Evolutionary conservation across 2,113 vertebrate genomes (phyloP), one percentile per base, ranked within the genome.

Genomic region (Bucco capensis): DNA sequence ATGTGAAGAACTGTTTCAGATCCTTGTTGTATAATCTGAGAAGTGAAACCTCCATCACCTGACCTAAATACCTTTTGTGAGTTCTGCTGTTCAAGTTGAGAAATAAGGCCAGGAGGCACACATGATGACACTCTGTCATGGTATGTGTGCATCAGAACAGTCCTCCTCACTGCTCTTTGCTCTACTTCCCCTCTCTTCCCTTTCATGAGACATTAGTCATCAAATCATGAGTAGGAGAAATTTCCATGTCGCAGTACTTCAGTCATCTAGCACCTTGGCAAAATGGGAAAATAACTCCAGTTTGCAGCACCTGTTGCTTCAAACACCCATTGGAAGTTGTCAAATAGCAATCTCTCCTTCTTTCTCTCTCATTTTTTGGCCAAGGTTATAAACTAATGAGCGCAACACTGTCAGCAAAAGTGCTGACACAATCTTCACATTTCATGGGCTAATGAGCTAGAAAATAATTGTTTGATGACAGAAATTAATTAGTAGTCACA

Each of bases 401-500:
- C 16, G 1, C 0, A 28, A 86, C 60, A 46, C 33, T 88, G 73
- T 28, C 78, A 92, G 70, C 58, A 93, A 66, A 93, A 96, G 50
- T 73, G 92, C 92, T 96, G 96, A 96, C 83, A 94, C 81, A 38
- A 23, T 79, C 81, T 76, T 89, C 81, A 72, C 66, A 79, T 92
- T 92, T 94, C 90, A 76, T 82, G 64, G 90, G 24, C 93, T 90
- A 96, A 96, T 85, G 92, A 96, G 86, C 90, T 94, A 95, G 96
- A 93, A 96, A 96, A 96, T 93, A 96, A 96, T 90, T 94, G 81
- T 94, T 93, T 87, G 90, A 89, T 93, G 93, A 90, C 92, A 96
- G 89, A 96, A 96, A 96, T 95, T 90, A 96, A 96, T 92, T 94
- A 92, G 81, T 38, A 87, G 77, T 66, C 84, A 72, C 86, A 66